A percentile compares a stretch with the other conserved stretches of the same genome.
Conservation (phyloP, 2,797 vertebrate species). For the Hoplostethus atlanticus region DNA sequence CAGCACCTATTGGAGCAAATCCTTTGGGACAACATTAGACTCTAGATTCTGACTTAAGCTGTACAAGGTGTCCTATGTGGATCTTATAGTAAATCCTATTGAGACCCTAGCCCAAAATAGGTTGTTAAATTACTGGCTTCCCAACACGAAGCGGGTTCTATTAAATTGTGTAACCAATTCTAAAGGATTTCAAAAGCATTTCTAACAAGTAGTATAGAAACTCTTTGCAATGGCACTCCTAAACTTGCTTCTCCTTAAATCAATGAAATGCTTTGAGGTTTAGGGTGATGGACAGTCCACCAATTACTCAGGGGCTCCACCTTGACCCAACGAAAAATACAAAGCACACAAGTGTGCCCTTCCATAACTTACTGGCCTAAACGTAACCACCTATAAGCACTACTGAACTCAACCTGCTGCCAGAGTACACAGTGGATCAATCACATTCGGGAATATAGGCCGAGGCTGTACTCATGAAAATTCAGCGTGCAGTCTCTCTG, state of each 20-base stretch:
- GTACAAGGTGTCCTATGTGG: conserved; percentile 48
- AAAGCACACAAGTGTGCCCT: conserved; percentile 75
- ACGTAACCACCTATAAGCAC: conserved; percentile 73
- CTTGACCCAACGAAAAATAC: conserved; percentile 69
- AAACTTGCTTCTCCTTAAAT: conserved; percentile 55
- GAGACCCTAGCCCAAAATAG: conserved; percentile 44
- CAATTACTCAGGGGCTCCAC: conserved; percentile 67
- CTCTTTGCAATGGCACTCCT: conserved; percentile 42
- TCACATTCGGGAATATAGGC: conserved; percentile 69
- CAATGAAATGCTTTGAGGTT: conserved; percentile 69
- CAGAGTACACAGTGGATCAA: conserved; percentile 83
- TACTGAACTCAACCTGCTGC: conserved; percentile 64
- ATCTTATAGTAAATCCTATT: conserved; percentile 18
- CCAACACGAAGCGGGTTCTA: neutral
- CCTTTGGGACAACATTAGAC: conserved; percentile 37
- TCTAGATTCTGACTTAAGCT: conserved; percentile 36
- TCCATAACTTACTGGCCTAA: conserved; percentile 82
- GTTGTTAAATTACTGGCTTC: conserved; percentile 41
- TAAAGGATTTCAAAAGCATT: neutral
- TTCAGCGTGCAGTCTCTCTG: conserved; percentile 77
- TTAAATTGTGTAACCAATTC: neutral
- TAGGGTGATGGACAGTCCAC: conserved; percentile 60
- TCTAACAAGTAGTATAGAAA: conserved; percentile 30
- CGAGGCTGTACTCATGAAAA: conserved; percentile 82
- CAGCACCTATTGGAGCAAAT: conserved; percentile 25